A percentile compares a stretch with the other conserved stretches of the same genome.
phyloP scores from a whole-genome alignment of 2,888 invertebrate species.

The Xestia sexstrigata region DNA sequence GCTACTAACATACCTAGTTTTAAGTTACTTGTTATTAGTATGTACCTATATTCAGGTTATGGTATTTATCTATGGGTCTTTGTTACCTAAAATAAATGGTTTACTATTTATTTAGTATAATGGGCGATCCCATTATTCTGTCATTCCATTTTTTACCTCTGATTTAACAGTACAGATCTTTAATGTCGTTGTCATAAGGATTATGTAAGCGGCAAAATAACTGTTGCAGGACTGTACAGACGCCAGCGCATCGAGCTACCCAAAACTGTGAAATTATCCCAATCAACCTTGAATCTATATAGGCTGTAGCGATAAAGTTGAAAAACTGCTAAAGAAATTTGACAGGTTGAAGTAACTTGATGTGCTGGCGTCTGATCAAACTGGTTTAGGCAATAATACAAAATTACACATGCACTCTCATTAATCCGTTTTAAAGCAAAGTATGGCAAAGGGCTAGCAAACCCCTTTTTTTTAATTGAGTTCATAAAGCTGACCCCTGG shows the following conservation, averaged over 20 bases:
- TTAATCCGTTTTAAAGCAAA: conserved; percentile 18
- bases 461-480: background rate
- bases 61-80: too few relatives aligned
- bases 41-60: too few relatives aligned
- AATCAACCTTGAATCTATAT: too few relatives aligned
- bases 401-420: conserved; percentile 3
- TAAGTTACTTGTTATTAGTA: too few relatives aligned
- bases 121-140: background rate
- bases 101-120: too few relatives aligned
- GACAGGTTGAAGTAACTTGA: too few relatives aligned
- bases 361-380: background rate
- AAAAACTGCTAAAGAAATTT: background rate
- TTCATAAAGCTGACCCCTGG: conserved; percentile 1
- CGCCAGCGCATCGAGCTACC: too few relatives aligned
- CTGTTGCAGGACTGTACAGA: background rate
- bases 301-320: background rate
- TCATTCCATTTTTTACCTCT: background rate
- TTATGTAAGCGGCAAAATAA: background rate
- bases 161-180: background rate
- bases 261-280: too few relatives aligned
- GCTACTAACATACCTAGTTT: too few relatives aligned
- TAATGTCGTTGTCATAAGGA: background rate
- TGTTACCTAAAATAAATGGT: too few relatives aligned
- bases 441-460: background rate
- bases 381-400: background rate